Percentiles rank a stretch among this genome's conserved stretches.
Conservation (phyloP, 2,888 invertebrate species). For the Dinocampus coccinellae region DNA sequence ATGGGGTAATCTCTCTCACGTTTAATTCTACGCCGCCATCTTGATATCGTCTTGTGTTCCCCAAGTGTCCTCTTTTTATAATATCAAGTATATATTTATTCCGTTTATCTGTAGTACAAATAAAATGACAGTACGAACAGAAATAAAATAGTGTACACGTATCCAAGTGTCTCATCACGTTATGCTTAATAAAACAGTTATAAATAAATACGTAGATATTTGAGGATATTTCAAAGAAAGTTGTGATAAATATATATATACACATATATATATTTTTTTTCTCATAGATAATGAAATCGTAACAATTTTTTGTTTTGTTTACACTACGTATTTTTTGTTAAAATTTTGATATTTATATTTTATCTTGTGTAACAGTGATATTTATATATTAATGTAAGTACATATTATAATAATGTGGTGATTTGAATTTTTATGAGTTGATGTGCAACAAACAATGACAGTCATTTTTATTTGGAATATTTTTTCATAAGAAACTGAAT, state of each 20-base stretch:
- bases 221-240: neutral
- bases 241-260: too few species aligned
- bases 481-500: neutral
- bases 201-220: neutral
- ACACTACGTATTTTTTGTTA: neutral
- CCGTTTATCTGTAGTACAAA: neutral
- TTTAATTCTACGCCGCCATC: neutral
- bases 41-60: neutral
- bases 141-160: neutral
- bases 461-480: neutral
- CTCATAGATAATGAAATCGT: too few species aligned
- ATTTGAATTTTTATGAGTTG: neutral
- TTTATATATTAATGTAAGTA: neutral
- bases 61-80: neutral
- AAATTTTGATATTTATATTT: neutral
- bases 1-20: neutral
- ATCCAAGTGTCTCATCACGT: neutral
- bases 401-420: neutral
- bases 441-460: neutral
- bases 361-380: neutral
- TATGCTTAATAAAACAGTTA: neutral
- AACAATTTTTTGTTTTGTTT: too few species aligned
- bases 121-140: neutral
- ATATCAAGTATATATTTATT: neutral
- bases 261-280: too few species aligned